These are phyloP conservation scores for Parazoanthus swiftii DNA, from an alignment of 92 coral and sea anemone species.

Conservation along the genomic window DNA sequence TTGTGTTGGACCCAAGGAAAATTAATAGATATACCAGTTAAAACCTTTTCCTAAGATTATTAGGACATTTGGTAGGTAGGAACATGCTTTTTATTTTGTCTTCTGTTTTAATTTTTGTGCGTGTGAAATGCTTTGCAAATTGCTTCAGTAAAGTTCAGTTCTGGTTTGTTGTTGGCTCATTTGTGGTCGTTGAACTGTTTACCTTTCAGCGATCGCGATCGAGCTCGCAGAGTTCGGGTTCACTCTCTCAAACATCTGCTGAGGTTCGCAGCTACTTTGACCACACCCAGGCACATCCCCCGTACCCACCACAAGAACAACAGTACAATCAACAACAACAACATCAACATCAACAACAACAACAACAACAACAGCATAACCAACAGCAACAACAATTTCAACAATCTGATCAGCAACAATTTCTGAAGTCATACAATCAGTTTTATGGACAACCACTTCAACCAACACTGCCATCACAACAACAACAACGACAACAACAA, in stretches of 20 bases:
- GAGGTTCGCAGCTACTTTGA: slow-evolving; percentile 88
- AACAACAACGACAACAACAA: not conserved
- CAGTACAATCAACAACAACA: slow-evolving; percentile 25
- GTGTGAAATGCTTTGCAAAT: not conserved
- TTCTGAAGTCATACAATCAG: not conserved
- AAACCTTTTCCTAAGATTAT: no score
- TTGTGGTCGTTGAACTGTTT: slow-evolving; percentile 31
- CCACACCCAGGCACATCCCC: slow-evolving; percentile 15
- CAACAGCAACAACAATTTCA: slow-evolving; percentile 14
- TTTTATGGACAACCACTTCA: slow-evolving; percentile 6
- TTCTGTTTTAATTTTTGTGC: not conserved
- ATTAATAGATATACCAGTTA: no score
- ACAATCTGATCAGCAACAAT: slow-evolving; percentile 7
- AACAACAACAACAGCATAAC: not conserved
- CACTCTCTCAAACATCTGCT: slow-evolving; percentile 79
- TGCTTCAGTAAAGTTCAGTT: not conserved
- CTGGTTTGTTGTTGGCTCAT: not conserved
- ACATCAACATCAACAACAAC: not conserved
- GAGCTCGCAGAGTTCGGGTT: slow-evolving; percentile 75
- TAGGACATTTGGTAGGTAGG: no score
- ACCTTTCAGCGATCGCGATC: slow-evolving; percentile 89
- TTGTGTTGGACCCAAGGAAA: no score
- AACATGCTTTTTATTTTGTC: no score
- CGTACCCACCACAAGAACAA: not conserved
- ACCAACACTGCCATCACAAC: not conserved